Conservation (phyloP, 2,888 invertebrate genomes). For the Hypomecis atomaria region DNA sequence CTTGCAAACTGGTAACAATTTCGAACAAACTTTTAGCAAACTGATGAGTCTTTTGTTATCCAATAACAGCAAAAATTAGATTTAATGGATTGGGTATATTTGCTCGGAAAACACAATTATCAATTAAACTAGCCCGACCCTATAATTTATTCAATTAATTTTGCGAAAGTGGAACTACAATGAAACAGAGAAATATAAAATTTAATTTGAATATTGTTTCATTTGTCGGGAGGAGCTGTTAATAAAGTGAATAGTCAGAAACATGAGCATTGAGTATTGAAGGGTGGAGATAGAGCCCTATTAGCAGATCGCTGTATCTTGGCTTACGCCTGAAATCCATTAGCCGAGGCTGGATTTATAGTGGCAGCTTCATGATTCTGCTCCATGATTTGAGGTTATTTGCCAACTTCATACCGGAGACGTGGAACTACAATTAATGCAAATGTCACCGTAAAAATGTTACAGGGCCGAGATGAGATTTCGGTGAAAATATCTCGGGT, state of each 20-base stretch:
- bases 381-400: slow-evolving; percentile 42
- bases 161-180: slow-evolving; percentile 10
- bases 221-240: slow-evolving; percentile 1
- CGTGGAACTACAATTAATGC: slow-evolving; percentile 34
- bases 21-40: neutral
- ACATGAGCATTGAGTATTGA: slow-evolving; percentile 21
- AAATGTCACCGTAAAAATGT: slow-evolving; percentile 37
- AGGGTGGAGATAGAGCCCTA: slow-evolving; percentile 35
- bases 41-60: slow-evolving; percentile 7
- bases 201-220: slow-evolving; percentile 13
- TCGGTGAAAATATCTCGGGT: slow-evolving; percentile 24
- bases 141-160: slow-evolving; percentile 19
- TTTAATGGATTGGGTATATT: slow-evolving; percentile 4
- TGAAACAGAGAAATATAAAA: slow-evolving; percentile 1
- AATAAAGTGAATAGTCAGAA: slow-evolving; percentile 22
- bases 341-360: slow-evolving; percentile 41
- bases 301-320: slow-evolving; percentile 41
- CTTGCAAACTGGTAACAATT: neutral
- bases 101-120: slow-evolving; percentile 4
- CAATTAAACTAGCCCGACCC: neutral
- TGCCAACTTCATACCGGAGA: slow-evolving; percentile 26
- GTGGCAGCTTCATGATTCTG: slow-evolving; percentile 37
- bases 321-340: slow-evolving; percentile 38
- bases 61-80: neutral
- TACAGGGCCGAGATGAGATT: slow-evolving; percentile 30